Evolutionary conservation across 2,113 vertebrate genomes (phyloP).

Genomic region (Elephantulus edwardii): DNA sequence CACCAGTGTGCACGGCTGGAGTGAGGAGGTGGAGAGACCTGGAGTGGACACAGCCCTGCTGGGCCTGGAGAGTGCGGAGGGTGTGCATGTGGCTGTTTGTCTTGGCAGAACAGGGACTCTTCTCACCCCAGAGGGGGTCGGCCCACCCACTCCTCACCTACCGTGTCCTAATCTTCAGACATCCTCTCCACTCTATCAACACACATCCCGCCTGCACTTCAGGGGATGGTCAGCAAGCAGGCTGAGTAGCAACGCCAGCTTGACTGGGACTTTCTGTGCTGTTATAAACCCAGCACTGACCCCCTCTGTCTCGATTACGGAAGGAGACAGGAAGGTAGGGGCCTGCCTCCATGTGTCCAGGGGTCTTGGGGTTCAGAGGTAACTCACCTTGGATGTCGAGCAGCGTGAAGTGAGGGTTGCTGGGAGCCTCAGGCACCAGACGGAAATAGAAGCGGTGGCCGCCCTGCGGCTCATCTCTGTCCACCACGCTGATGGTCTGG

Average conservation of each 20-base stretch:
- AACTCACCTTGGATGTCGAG: constrained; percentile 94
- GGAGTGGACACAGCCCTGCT: neutral
- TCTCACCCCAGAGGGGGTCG: neutral
- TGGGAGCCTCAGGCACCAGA: constrained; percentile 89
- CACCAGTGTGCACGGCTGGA: neutral
- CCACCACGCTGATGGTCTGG: constrained; percentile 98
- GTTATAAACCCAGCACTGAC: neutral
- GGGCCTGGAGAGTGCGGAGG: neutral
- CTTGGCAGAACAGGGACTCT: neutral
- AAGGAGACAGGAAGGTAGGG: neutral
- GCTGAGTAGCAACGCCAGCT: neutral
- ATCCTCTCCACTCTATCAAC: neutral
- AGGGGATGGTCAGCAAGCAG: neutral
- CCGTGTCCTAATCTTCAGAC: neutral
- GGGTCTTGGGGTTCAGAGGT: neutral
- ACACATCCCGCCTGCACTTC: neutral
- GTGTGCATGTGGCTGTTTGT: neutral
- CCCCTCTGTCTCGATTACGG: neutral
- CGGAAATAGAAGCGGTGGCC: constrained; percentile 97
- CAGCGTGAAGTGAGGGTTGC: constrained; percentile 93
- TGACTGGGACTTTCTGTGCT: neutral
- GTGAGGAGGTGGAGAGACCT: neutral
- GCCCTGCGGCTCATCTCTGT: constrained; percentile 93
- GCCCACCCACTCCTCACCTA: neutral
- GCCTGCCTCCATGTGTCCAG: neutral